Evolutionary conservation across 2,888 invertebrate genomes (phyloP).

Genomic region (Drosophila sordidula): DNA sequence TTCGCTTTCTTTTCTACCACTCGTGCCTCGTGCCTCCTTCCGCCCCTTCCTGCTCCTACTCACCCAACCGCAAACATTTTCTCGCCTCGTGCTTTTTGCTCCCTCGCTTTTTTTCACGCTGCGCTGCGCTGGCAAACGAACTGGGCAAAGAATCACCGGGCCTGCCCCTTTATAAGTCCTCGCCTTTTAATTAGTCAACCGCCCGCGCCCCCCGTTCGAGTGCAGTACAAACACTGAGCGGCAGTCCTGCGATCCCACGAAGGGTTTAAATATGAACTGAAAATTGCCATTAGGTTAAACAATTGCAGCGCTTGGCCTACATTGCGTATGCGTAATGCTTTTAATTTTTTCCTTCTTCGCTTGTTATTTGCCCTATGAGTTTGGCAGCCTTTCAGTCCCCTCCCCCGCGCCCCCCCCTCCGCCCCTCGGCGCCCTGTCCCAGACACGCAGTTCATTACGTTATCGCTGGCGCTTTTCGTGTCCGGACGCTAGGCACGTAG

Average conservation of each 20-base stretch:
- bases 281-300: constrained; percentile 73
- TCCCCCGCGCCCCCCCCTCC: not conserved
- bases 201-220: constrained; percentile 48
- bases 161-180: not conserved
- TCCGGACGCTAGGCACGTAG: constrained; percentile 78
- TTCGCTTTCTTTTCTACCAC: constrained; percentile 67
- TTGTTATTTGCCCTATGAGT: constrained; percentile 61
- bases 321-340: constrained; percentile 77
- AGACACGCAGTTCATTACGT: constrained; percentile 70
- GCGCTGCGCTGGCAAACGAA: constrained; percentile 39
- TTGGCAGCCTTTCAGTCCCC: constrained; percentile 21
- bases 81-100: constrained; percentile 11
- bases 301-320: constrained; percentile 74
- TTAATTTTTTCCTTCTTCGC: constrained; percentile 50
- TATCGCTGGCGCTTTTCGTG: constrained; percentile 78
- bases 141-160: constrained; percentile 25
- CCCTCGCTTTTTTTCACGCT: constrained; percentile 26
- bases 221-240: constrained; percentile 60
- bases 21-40: constrained; percentile 1
- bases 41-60: not conserved
- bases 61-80: constrained; percentile 8
- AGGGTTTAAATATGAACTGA: constrained; percentile 31
- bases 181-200: constrained; percentile 69
- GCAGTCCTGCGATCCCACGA: not conserved
- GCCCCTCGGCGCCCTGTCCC: not conserved